Conservation (phyloP, 2,113 vertebrate species). For the Lepus americanus region DNA sequence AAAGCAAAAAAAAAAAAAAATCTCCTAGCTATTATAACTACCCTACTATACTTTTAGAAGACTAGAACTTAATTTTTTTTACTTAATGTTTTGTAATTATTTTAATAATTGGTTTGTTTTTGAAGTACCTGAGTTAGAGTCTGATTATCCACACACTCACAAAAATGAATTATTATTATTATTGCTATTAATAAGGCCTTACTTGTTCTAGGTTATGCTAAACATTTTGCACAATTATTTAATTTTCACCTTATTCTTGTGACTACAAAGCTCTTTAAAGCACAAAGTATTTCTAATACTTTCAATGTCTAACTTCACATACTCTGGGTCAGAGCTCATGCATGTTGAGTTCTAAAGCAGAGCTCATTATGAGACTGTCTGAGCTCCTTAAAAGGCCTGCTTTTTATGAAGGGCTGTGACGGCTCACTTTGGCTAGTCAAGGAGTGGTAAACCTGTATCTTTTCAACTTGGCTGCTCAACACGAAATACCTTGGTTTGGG, state of each 20-base stretch:
- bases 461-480: slow-evolving; percentile 36
- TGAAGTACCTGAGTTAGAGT: background rate
- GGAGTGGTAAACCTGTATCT: background rate
- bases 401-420: background rate
- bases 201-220: background rate
- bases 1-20: no score
- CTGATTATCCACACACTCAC: background rate
- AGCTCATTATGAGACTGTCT: background rate
- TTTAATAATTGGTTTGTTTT: background rate
- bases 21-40: no score
- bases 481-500: background rate
- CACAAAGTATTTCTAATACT: background rate
- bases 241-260: no score
- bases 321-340: background rate
- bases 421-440: background rate
- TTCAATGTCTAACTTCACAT: background rate
- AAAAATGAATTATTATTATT: background rate
- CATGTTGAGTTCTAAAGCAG: background rate
- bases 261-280: background rate
- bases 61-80: no score
- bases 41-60: no score
- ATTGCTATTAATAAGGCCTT: background rate
- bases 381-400: background rate
- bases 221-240: background rate
- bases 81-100: background rate